Base-by-base conservation (phyloP, 2,888 invertebrate species). In the Eupithecia subfuscata region DNA sequence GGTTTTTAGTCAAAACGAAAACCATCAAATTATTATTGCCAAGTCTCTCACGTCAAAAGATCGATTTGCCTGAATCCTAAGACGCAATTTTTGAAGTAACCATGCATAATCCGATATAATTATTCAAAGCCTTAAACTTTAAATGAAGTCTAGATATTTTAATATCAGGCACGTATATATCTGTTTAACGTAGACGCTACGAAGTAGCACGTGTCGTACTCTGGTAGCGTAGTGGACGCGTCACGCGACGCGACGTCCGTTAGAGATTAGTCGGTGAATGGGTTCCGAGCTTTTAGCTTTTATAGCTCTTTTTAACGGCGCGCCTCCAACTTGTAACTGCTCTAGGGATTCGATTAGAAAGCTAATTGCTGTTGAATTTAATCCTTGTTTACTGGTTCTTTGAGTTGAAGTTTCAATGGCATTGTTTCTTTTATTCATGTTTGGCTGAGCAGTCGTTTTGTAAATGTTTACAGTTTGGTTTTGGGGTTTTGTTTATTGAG, bases 181-280 rank as follows among this genome's bases (percentile, higher is more conserved):
- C 9, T 16, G 63, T 34, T 34, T 12, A 56, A 18, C 30, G 34
- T 64, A 64, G 18, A 25, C 25, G 14, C 0, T 12, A 25, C 12
- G 56, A 56, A 56, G 30, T n/a, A 63, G 2, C 63, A 2, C 30
- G 25, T 63, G 30, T 18, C 37, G 37, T 37, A 37, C 6, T 64
- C 30, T 16, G 3, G 37, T 37, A 16, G 63, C 34, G 16, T 64
- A 64, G 64, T 64, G 22, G 70, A 34, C 45, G 45, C 45, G 14
- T 1, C 34, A 5, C 34, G 14, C 14, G 14, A 16, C 43, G 74
- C 68, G 30, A 37, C 69, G 74, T 43, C 71, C 71, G 60, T 76
- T 77, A 72, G 80, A 77, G 77, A 75, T 77, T 79, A 74, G 79
- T 76, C 78, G 43, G 75, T 56, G 67, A 73, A 72, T 64, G 77